Conservation (phyloP, 1,140 invertebrate genomes). For the Pseudomyrmex concolor region DNA sequence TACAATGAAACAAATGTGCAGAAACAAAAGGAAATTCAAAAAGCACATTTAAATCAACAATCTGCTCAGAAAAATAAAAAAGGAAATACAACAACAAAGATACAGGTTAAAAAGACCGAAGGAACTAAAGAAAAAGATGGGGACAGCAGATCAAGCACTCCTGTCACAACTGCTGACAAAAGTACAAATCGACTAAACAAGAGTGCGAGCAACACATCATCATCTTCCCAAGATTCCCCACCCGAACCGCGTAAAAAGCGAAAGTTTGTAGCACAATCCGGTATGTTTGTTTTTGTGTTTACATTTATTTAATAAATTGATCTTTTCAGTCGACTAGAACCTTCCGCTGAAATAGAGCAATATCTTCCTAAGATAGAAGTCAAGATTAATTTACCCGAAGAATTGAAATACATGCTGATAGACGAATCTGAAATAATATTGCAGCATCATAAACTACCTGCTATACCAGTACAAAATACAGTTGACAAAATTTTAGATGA, state of each 20-base stretch:
- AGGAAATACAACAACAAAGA: constrained; percentile 76
- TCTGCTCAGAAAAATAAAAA: constrained; percentile 81
- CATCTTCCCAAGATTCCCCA: constrained; percentile 82
- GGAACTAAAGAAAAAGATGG: constrained; percentile 83
- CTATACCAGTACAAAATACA: constrained; percentile 93
- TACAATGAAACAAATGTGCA: constrained; percentile 96
- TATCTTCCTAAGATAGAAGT: constrained; percentile 93
- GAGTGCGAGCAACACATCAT: constrained; percentile 77
- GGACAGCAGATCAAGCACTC: constrained; percentile 89
- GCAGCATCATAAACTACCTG: constrained; percentile 94
- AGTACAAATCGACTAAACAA: constrained; percentile 77
- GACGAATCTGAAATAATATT: constrained; percentile 98
- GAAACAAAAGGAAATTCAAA: constrained; percentile 95
- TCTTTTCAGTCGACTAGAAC: constrained; percentile 86
- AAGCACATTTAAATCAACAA: constrained; percentile 91
- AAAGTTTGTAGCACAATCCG: constrained; percentile 70
- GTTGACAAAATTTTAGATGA: constrained; percentile 95
- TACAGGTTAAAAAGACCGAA: constrained; percentile 80
- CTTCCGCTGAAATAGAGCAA: constrained; percentile 91
- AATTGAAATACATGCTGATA: constrained; percentile 96
- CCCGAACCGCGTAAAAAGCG: constrained; percentile 83
- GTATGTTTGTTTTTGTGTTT: too few species aligned
- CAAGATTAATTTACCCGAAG: constrained; percentile 97
- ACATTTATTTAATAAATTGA: neutral
- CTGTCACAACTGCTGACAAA: constrained; percentile 82